phyloP scores from a whole-genome alignment of 2,797 vertebrate species.

The Amblyraja radiata region DNA sequence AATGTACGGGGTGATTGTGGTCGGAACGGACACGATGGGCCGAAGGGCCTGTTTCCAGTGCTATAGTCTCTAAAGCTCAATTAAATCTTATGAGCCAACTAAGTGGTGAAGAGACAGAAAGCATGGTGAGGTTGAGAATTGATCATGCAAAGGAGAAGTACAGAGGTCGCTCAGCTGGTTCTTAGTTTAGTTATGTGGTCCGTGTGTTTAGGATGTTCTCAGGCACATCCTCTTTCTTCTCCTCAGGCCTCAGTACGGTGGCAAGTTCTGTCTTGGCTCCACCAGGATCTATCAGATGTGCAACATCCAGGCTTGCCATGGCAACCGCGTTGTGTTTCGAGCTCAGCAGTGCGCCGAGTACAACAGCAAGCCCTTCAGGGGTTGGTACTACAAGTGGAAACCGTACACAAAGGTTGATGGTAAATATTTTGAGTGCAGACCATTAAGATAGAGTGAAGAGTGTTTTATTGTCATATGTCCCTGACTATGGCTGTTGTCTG shows the following conservation, averaged over 20 bases:
- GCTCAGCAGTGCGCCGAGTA: constrained; percentile 90
- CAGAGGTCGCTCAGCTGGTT: not conserved
- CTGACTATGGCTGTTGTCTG: too few species aligned
- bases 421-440: constrained; percentile 47
- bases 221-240: not conserved
- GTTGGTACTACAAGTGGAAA: constrained; percentile 98
- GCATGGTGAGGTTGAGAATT: not conserved
- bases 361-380: constrained; percentile 93
- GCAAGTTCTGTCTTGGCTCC: constrained; percentile 81
- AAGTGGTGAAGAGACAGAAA: not conserved
- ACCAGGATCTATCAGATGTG: constrained; percentile 80
- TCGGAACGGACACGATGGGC: too few species aligned
- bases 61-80: too few species aligned
- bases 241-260: constrained; percentile 81
- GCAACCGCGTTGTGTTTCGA: constrained; percentile 70
- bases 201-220: not conserved
- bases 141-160: not conserved
- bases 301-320: constrained; percentile 65
- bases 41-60: too few species aligned
- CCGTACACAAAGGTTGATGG: constrained; percentile 93
- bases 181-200: not conserved
- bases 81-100: not conserved
- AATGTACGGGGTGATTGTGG: too few species aligned
- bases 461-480: too few species aligned
- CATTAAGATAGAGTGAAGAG: too few species aligned